Evolutionary conservation across 2,797 vertebrate species (phyloP).

Genomic region (Botia almorhae): DNA sequence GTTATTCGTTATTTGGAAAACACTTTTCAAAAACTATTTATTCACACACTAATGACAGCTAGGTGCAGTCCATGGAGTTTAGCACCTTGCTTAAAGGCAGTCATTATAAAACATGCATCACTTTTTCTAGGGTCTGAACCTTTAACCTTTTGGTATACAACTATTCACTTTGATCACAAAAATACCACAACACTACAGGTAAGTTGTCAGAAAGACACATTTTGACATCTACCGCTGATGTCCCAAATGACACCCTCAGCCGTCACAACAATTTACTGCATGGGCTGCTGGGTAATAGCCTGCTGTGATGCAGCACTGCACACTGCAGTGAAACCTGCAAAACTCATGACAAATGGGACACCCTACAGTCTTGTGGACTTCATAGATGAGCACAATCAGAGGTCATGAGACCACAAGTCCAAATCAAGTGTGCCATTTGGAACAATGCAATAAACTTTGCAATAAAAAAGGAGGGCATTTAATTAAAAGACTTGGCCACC

Average conservation of each 20-base stretch:
- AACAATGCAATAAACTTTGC: not conserved
- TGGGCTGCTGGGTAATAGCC: not conserved
- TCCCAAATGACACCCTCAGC: not conserved
- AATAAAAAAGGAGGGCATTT: not conserved
- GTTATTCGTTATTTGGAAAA: not conserved
- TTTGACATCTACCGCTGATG: not conserved
- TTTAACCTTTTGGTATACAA: not conserved
- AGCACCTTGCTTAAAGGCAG: constrained; percentile 1
- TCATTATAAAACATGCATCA: not conserved
- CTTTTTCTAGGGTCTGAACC: too few species aligned
- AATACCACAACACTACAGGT: not conserved
- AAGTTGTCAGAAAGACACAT: not conserved
- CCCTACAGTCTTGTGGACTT: not conserved
- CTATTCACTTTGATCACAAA: not conserved
- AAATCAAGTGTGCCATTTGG: not conserved
- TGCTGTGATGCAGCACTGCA: not conserved
- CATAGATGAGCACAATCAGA: not conserved
- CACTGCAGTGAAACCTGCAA: not conserved
- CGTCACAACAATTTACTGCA: not conserved
- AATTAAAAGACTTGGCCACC: not conserved
- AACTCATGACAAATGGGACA: not conserved
- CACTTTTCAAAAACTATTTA: constrained; percentile 2
- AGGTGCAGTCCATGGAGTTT: not conserved
- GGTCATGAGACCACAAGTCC: not conserved
- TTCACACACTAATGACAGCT: not conserved